These are phyloP conservation scores for Fragum sueziense DNA, from an alignment of 2,888 invertebrate species.

Conservation along the genomic window DNA sequence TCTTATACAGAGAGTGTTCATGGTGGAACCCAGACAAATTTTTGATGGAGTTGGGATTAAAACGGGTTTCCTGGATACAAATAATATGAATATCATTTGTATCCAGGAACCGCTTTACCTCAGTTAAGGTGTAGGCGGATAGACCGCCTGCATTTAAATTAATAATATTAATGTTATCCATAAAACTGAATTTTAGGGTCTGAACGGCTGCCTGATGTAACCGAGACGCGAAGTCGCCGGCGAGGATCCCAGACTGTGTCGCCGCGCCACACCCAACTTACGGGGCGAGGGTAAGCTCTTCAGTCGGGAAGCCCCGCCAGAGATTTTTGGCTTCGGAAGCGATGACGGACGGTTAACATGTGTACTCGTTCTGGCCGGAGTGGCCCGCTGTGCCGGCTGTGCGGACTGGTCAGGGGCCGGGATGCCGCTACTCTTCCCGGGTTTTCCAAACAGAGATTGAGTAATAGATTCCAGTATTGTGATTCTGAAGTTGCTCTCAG, in stretches of 20 bases:
- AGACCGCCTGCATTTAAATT: background rate
- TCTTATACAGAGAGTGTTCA: background rate
- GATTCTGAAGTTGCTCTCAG: too few relatives aligned
- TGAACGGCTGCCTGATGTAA: background rate
- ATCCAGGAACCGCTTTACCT: background rate
- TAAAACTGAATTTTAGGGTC: background rate
- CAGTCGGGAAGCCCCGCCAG: background rate
- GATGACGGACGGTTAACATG: too few relatives aligned
- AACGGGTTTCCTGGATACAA: constrained; percentile 19
- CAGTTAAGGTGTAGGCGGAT: background rate
- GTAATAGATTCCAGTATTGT: too few relatives aligned
- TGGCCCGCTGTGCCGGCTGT: too few relatives aligned
- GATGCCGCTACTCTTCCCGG: too few relatives aligned
- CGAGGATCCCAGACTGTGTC: background rate
- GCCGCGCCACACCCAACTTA: background rate
- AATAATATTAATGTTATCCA: background rate
- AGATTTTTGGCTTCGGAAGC: background rate
- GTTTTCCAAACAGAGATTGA: too few relatives aligned
- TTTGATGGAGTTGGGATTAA: background rate
- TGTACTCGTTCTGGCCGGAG: too few relatives aligned
- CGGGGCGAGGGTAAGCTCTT: background rate
- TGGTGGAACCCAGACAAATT: background rate
- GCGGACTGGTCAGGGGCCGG: too few relatives aligned
- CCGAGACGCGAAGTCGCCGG: background rate
- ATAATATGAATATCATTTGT: background rate